phyloP scores from a whole-genome alignment of 2,797 vertebrate genomes.

The Mus minutoides region DNA sequence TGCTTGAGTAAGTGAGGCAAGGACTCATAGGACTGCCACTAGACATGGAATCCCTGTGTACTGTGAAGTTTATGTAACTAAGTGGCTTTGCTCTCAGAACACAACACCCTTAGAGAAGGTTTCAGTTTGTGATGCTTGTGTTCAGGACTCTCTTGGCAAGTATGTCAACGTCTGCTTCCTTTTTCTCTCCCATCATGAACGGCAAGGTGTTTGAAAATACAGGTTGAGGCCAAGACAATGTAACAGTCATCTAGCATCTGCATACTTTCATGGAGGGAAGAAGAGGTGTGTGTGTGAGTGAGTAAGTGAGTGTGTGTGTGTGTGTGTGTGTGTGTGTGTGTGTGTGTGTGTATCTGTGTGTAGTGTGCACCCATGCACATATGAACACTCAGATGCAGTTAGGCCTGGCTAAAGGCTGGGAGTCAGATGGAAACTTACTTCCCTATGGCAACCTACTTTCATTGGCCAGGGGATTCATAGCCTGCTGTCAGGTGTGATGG shows the following conservation, averaged over 20 bases:
- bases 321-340: not conserved
- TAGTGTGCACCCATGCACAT: not conserved
- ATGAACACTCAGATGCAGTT: not conserved
- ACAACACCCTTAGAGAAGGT: not conserved
- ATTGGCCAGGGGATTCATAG: not conserved
- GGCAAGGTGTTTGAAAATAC: not conserved
- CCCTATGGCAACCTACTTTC: not conserved
- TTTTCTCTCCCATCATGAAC: slow-evolving; percentile 1
- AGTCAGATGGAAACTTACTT: not conserved
- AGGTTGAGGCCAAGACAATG: not conserved
- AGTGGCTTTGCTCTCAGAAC: not conserved
- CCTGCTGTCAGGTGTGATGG: too few relatives aligned
- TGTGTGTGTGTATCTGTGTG: not conserved
- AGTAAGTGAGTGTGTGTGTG: too few relatives aligned
- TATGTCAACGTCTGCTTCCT: not conserved
- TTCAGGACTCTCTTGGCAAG: slow-evolving; percentile 1
- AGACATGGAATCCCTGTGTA: not conserved
- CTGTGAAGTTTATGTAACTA: slow-evolving; percentile 8
- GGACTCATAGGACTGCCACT: not conserved
- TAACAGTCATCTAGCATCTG: not conserved
- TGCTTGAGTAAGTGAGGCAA: slow-evolving; percentile 21
- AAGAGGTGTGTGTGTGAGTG: not conserved
- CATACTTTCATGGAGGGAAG: not conserved
- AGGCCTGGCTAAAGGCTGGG: not conserved
- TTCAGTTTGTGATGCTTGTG: not conserved